phyloP scores from a whole-genome alignment of 2,113 vertebrate genomes.

The Melanocharis versteri region DNA sequence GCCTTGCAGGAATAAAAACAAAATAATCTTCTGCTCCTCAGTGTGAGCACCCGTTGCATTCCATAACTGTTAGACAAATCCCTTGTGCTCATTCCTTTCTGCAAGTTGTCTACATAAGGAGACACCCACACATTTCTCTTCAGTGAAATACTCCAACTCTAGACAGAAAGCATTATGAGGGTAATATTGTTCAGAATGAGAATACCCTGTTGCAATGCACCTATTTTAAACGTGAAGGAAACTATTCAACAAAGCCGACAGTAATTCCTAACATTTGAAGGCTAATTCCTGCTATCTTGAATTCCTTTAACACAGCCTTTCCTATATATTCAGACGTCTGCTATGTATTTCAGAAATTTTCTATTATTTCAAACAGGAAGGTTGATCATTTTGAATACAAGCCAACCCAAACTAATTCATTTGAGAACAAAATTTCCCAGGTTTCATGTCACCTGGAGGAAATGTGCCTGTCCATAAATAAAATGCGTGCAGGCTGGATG shows the following conservation, averaged over 20 bases:
- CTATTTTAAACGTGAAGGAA: background rate
- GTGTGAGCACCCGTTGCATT: background rate
- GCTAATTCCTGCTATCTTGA: background rate
- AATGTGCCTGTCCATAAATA: background rate
- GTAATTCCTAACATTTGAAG: background rate
- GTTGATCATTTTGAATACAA: background rate
- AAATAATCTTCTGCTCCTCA: background rate
- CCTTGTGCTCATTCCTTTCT: background rate
- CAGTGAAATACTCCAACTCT: background rate
- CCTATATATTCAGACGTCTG: background rate
- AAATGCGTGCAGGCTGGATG: background rate
- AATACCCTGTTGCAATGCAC: background rate
- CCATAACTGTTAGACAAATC: background rate
- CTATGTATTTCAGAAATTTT: background rate
- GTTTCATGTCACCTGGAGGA: background rate
- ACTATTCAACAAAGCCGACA: background rate
- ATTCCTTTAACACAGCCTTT: background rate
- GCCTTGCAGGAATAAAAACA: background rate
- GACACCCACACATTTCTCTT: background rate
- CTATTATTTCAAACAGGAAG: background rate
- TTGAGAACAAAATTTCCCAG: background rate
- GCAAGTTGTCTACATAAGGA: background rate
- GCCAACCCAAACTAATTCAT: background rate
- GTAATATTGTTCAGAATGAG: background rate
- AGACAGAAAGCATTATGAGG: background rate